phyloP scores from a whole-genome alignment of 2,113 vertebrate genomes.

The Hiodon alosoides region DNA sequence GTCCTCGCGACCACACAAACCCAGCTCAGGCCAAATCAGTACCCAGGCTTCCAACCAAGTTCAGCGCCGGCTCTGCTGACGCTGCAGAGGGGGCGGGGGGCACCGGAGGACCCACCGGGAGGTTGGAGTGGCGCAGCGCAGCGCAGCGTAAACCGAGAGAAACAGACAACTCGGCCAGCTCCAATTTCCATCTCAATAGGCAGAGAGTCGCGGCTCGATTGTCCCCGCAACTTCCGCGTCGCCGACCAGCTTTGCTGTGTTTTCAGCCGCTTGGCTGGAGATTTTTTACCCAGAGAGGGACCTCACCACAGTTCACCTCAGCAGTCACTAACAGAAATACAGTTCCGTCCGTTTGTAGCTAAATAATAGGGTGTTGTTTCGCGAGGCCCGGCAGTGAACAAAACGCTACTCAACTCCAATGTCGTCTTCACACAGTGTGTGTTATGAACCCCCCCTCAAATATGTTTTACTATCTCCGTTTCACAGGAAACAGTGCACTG shows the following conservation, averaged over 20 bases:
- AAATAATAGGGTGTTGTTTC: too few species aligned
- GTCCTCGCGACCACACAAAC: too few species aligned
- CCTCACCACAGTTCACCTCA: not conserved
- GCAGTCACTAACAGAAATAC: not conserved
- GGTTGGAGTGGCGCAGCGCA: not conserved
- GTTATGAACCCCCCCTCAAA: too few species aligned
- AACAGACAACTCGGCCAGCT: slow-evolving; percentile 10
- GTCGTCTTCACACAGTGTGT: too few species aligned
- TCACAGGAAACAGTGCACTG: too few species aligned
- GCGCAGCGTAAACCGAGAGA: not conserved
- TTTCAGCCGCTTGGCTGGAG: not conserved
- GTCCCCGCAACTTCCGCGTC: not conserved
- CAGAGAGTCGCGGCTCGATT: not conserved
- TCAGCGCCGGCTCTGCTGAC: too few species aligned
- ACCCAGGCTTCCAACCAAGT: too few species aligned
- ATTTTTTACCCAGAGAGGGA: slow-evolving; percentile 2
- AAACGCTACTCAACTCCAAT: not conserved
- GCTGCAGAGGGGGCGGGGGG: not conserved
- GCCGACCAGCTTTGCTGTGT: not conserved
- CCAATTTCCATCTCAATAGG: slow-evolving; percentile 22
- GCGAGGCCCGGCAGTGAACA: not conserved
- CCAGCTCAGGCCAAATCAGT: too few species aligned
- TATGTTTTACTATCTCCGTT: too few species aligned
- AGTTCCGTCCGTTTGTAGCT: too few species aligned
- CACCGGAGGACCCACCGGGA: not conserved